Evolutionary conservation across 2,113 vertebrate species (phyloP).

Genomic region (Chamaetylas fuelleborni): DNA sequence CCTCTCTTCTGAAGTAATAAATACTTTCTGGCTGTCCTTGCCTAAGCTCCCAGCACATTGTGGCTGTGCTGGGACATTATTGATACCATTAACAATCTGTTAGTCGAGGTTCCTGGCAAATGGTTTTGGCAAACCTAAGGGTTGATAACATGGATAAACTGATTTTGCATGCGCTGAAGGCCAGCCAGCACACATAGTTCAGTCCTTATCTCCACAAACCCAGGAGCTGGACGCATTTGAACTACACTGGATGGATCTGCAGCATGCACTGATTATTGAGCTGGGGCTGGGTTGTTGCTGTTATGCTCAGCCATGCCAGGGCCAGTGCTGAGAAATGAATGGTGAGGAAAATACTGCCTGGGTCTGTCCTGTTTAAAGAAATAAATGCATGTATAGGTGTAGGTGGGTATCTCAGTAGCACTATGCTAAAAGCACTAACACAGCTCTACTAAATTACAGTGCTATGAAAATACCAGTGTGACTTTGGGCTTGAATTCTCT

Average conservation of each 20-base stretch:
- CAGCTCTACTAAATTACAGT: neutral
- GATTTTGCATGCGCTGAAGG: neutral
- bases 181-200: neutral
- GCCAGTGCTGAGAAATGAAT: neutral
- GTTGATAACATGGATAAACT: neutral
- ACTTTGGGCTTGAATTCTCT: neutral
- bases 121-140: neutral
- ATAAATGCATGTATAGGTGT: neutral
- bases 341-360: neutral
- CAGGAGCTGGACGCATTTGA: neutral
- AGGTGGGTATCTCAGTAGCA: neutral
- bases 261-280: neutral
- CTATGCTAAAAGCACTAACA: neutral
- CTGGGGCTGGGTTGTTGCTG: neutral
- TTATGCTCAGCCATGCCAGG: neutral
- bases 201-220: neutral
- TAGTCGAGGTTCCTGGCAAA: neutral
- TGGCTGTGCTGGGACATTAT: neutral
- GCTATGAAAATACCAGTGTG: neutral
- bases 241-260: neutral
- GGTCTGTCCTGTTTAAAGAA: neutral
- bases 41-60: neutral
- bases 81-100: neutral
- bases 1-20: neutral
- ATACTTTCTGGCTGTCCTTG: neutral